Base-by-base conservation (phyloP, 2,797 vertebrate species). In the Neosilurus hyrtlii region DNA sequence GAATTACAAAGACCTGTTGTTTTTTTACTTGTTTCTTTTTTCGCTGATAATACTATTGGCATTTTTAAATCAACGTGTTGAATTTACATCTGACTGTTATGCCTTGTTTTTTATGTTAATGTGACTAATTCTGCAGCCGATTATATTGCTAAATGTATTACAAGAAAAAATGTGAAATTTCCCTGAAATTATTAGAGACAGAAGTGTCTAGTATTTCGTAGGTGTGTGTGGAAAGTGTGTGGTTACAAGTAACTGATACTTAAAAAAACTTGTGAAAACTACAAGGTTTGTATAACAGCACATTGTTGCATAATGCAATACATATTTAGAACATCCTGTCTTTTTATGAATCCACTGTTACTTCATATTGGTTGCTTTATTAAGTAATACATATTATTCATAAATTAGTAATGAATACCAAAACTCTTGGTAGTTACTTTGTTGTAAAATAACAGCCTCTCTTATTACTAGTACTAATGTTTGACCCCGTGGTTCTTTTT, bases 401-500 rank as follows among this genome's bases (percentile, higher is more conserved):
- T 74, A 35, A 35, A 35, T 15, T 35, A 74, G 20, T 74, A 12
- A 35, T 3, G 20, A 2, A 16, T 37, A 14, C 6, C 15, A 72
- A 59, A 61, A n/a, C 8, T 76, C 20, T 76, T n/a, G 57, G 11
- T 43, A 43, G 6, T n/a, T 43, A 15, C 57, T 61, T 11, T 49
- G 20, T 35, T 18, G 24, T 30, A 56, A 74, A 74, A 56, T 54
- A 56, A 30, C 18, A 18, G 9, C 26, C 71, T 73, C 15, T 2
- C 2, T 54, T 56, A 26, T 18, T 37, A 59, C 10, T 51, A 78
- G 16, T 77, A 11, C 37, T 65, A 65, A 18, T 30, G 20, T 43
- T 52, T 82, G 61, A 82, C 68, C 75, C 79, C 82, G 59, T 62
- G 54, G 20, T 71, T 77, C 26, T 52, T 73, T n/a, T n/a, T n/a